A percentile compares a stretch with the other conserved stretches of the same genome.
Conservation (phyloP, 2,113 vertebrate species). For the Columbina picui region DNA sequence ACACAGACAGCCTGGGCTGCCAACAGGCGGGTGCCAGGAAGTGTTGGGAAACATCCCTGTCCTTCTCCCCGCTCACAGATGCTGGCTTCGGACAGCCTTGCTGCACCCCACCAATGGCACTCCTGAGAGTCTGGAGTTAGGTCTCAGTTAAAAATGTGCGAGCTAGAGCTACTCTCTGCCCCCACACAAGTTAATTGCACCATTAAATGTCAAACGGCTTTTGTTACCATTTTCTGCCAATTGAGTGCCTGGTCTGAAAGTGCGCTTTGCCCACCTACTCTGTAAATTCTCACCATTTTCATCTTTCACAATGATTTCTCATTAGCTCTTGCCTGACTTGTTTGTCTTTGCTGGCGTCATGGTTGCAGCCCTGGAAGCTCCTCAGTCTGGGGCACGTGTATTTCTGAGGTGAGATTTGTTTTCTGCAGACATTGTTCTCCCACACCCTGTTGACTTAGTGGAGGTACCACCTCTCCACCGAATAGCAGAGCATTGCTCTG, state of each 20-base stretch:
- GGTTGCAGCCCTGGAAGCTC: not conserved
- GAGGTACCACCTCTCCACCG: not conserved
- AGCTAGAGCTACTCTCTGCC: not conserved
- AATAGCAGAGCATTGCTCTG: not conserved
- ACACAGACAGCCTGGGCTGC: constrained; percentile 19
- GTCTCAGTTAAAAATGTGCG: not conserved
- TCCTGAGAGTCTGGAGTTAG: not conserved
- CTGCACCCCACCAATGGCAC: not conserved
- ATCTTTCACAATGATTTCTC: not conserved
- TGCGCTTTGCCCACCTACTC: not conserved
- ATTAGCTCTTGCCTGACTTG: not conserved
- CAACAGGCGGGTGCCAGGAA: not conserved
- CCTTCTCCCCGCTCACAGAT: not conserved
- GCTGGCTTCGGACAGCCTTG: not conserved
- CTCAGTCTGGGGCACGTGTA: not conserved
- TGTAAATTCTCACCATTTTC: not conserved
- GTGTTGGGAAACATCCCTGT: constrained; percentile 1
- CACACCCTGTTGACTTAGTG: not conserved
- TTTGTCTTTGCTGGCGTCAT: not conserved
- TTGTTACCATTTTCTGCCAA: not conserved
- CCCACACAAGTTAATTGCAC: not conserved
- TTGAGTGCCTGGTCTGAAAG: not conserved
- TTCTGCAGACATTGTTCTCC: not conserved
- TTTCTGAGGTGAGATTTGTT: not conserved
- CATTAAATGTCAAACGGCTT: not conserved